phyloP scores from a whole-genome alignment of 2,113 vertebrate genomes.

The Jaculus jaculus region DNA sequence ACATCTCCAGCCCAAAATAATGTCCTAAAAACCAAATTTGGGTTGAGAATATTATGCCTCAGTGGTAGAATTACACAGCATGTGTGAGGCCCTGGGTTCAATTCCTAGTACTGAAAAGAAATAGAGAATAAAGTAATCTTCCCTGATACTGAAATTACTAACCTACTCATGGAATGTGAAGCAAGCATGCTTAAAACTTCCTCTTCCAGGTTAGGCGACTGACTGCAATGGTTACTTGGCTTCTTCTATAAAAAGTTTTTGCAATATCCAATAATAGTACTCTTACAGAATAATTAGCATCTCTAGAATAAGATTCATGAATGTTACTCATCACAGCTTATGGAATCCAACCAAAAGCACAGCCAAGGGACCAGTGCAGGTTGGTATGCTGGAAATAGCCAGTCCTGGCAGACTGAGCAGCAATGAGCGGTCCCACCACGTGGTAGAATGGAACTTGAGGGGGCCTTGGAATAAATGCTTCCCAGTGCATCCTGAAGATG shows the following conservation, averaged over 20 bases:
- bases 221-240: conserved; percentile 38
- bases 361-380: neutral
- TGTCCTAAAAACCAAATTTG: conserved; percentile 12
- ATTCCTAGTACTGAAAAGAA: neutral
- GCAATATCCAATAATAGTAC: conserved; percentile 48
- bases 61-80: neutral
- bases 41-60: neutral
- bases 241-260: conserved; percentile 59
- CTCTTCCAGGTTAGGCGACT: conserved; percentile 38
- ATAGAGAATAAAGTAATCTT: neutral
- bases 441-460: neutral
- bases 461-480: neutral
- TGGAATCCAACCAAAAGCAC: conserved; percentile 52
- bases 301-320: conserved; percentile 64
- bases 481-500: neutral
- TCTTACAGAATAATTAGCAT: conserved; percentile 61
- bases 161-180: conserved; percentile 58
- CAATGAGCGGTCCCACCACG: neutral
- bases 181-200: conserved; percentile 57
- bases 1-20: neutral
- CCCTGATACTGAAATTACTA: conserved; percentile 8
- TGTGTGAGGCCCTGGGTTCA: neutral
- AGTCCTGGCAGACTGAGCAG: neutral
- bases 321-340: conserved; percentile 60
- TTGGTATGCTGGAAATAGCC: conserved; percentile 28